These are phyloP conservation scores for Columbina picui DNA, from an alignment of 2,113 vertebrate genomes.

Conservation along the genomic window DNA sequence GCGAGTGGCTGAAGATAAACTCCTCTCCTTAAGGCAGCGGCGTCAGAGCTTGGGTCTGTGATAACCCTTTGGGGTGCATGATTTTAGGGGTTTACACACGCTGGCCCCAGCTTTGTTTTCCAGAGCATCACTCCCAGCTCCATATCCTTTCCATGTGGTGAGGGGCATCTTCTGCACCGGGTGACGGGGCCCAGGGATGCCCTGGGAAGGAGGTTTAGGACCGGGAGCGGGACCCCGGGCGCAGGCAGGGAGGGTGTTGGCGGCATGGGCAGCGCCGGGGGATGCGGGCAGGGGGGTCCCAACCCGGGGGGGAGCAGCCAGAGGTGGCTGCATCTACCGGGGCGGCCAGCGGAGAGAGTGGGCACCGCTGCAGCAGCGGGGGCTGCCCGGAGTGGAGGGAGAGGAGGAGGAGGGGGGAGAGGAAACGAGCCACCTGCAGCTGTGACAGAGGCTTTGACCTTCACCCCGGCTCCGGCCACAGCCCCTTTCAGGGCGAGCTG, in stretches of 20 bases:
- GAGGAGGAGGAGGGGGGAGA: slow-evolving; percentile 43
- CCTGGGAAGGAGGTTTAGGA: not conserved
- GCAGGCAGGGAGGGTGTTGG: not conserved
- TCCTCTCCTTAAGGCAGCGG: not conserved
- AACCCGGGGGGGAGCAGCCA: not conserved
- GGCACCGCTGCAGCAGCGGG: not conserved
- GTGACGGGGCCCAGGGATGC: rapidly evolving
- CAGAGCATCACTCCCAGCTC: not conserved
- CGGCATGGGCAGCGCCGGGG: not conserved
- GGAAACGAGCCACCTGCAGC: slow-evolving; percentile 88
- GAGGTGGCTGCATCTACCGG: not conserved
- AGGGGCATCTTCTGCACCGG: rapidly evolving
- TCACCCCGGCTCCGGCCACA: slow-evolving; percentile 82
- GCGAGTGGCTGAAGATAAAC: not conserved
- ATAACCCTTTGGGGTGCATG: not conserved
- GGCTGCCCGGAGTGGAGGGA: not conserved
- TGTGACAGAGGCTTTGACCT: slow-evolving; percentile 91
- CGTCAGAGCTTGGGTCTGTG: rapidly evolving
- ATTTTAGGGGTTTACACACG: not conserved
- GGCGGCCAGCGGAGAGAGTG: not conserved
- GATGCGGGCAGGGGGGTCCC: not conserved
- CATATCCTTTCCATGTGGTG: not conserved
- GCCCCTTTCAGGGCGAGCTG: slow-evolving; percentile 77
- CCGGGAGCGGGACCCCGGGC: not conserved
- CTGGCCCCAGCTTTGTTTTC: not conserved